These are phyloP conservation scores for Lasioglossum baleicum DNA, from an alignment of 1,140 invertebrate genomes.

Conservation along the genomic window DNA sequence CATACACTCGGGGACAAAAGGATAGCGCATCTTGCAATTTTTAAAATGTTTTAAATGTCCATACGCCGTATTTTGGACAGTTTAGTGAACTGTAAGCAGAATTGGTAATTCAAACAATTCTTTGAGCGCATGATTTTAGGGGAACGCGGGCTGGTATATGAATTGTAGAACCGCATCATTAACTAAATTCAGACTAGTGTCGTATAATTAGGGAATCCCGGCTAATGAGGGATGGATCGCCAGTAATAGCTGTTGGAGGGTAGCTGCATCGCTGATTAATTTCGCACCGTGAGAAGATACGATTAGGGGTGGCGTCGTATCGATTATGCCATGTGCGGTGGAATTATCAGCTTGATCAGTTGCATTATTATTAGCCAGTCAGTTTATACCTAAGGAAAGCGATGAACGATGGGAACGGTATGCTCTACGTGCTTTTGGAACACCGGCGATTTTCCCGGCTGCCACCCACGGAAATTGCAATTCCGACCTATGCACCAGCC, in stretches of 20 bases:
- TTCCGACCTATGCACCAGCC: neutral
- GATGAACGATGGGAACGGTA: neutral
- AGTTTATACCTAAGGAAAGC: neutral
- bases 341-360: slow-evolving; percentile 21
- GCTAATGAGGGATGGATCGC: slow-evolving; percentile 27
- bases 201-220: slow-evolving; percentile 15
- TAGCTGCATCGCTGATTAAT: slow-evolving; percentile 28
- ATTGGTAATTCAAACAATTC: no score
- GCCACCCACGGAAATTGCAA: slow-evolving; percentile 30
- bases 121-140: neutral
- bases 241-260: slow-evolving; percentile 25
- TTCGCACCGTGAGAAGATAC: slow-evolving; percentile 13
- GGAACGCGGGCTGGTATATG: no score
- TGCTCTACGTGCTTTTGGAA: neutral
- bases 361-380: neutral
- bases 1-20: no score
- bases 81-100: no score
- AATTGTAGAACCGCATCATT: neutral
- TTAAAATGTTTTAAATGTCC: no score
- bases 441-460: neutral
- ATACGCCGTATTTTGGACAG: no score
- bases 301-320: neutral
- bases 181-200: slow-evolving; percentile 1
- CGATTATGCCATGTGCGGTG: slow-evolving; percentile 9
- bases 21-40: no score